phyloP scores from a whole-genome alignment of 2,113 vertebrate species.

The Miniopterus natalensis region DNA sequence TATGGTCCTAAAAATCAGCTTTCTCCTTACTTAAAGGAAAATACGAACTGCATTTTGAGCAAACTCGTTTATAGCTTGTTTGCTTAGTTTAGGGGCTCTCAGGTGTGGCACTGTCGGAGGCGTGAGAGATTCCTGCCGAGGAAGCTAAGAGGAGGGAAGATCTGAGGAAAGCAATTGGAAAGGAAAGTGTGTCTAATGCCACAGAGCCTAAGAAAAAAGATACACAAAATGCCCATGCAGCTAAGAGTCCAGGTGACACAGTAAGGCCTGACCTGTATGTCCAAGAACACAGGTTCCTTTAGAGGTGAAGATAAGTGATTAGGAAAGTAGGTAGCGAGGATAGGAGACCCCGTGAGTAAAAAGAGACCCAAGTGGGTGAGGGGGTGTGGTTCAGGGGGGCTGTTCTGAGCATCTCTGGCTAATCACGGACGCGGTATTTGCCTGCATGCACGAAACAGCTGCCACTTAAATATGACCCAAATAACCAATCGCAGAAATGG shows the following conservation, averaged over 20 bases:
- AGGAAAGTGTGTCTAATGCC: not conserved
- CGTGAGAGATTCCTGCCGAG: not conserved
- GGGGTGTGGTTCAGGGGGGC: not conserved
- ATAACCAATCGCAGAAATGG: slow-evolving; percentile 42
- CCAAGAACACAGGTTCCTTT: not conserved
- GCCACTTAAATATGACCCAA: slow-evolving; percentile 35
- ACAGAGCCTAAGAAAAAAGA: not conserved
- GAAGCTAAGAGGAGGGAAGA: not conserved
- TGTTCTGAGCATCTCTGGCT: not conserved
- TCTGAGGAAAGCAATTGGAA: not conserved
- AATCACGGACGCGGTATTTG: slow-evolving; percentile 51
- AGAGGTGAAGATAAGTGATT: not conserved
- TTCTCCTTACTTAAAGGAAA: slow-evolving; percentile 54
- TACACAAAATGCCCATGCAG: not conserved
- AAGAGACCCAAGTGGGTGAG: not conserved
- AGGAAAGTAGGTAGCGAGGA: not conserved
- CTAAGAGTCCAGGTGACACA: not conserved
- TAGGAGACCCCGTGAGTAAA: not conserved
- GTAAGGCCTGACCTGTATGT: not conserved
- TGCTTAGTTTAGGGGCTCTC: not conserved
- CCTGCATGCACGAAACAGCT: not conserved
- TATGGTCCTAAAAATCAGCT: slow-evolving; percentile 46
- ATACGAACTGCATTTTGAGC: not conserved
- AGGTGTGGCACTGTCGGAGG: not conserved
- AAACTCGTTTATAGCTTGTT: not conserved